phyloP scores from a whole-genome alignment of 2,113 vertebrate genomes.

The Rousettus leschenaultii region DNA sequence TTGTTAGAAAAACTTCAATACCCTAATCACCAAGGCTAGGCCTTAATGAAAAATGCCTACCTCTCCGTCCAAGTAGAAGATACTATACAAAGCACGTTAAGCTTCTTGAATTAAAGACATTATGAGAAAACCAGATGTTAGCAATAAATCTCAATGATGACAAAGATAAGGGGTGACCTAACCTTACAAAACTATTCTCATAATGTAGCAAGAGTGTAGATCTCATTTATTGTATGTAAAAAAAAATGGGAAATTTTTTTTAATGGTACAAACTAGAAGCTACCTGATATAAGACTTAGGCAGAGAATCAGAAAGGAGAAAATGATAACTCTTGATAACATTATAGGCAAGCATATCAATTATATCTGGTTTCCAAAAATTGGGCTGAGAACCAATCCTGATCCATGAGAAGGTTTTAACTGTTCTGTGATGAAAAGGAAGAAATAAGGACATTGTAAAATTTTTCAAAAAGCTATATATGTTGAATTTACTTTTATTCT shows the following conservation, averaged over 20 bases:
- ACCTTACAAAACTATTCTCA: not conserved
- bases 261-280: not conserved
- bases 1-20: not conserved
- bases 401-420: not conserved
- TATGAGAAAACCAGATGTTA: not conserved
- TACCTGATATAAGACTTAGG: not conserved
- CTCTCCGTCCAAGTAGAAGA: not conserved
- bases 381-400: not conserved
- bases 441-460: not conserved
- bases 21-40: not conserved
- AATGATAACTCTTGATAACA: not conserved
- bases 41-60: not conserved
- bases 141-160: not conserved
- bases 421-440: not conserved
- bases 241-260: not conserved
- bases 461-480: not conserved
- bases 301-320: not conserved
- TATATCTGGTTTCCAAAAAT: not conserved
- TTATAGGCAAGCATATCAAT: not conserved
- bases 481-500: not conserved
- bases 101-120: slow-evolving; percentile 25
- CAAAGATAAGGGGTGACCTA: not conserved
- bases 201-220: not conserved
- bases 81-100: slow-evolving; percentile 19
- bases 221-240: not conserved